A percentile compares a stretch with the other conserved stretches of the same genome.
phyloP scores from a whole-genome alignment of 2,888 invertebrate species.

The Lycocerus yunnanus region DNA sequence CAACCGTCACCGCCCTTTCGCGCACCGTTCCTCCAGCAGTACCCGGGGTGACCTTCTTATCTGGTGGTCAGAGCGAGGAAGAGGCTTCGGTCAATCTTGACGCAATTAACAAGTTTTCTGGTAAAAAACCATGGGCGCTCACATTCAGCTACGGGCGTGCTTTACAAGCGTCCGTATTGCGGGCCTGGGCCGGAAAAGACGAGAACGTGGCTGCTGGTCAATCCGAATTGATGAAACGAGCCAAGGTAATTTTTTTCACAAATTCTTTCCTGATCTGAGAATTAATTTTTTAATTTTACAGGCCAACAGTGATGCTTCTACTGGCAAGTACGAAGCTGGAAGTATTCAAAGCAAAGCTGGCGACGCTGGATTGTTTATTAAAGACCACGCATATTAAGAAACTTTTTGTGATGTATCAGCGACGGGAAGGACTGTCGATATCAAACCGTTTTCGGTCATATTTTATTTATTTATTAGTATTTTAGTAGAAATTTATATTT shows the following conservation, averaged over 20 bases:
- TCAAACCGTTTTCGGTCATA: background rate
- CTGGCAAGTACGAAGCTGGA: conserved; percentile 90
- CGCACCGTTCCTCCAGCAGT: conserved; percentile 94
- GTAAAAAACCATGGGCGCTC: conserved; percentile 91
- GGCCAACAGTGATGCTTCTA: conserved; percentile 90
- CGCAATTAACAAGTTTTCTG: conserved; percentile 84
- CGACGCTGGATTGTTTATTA: conserved; percentile 87
- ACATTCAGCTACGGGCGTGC: conserved; percentile 97
- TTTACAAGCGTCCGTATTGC: conserved; percentile 90
- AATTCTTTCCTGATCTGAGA: background rate
- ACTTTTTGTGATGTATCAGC: background rate
- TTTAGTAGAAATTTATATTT: background rate
- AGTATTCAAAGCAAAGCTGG: conserved; percentile 86
- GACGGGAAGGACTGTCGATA: background rate
- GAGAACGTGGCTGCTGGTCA: conserved; percentile 83
- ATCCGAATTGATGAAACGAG: conserved; percentile 83
- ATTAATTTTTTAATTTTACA: conserved; percentile 54
- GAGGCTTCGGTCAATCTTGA: conserved; percentile 93
- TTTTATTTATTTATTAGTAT: background rate
- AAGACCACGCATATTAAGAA: conserved; percentile 92
- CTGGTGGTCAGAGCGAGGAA: conserved; percentile 96
- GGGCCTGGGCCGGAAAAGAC: conserved; percentile 89
- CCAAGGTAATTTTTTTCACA: conserved; percentile 63
- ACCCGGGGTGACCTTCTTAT: conserved; percentile 92
- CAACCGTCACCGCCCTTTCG: conserved; percentile 87